These are phyloP conservation scores for Chaetodon auriga DNA, from an alignment of 2,113 vertebrate species.

Conservation along the genomic window DNA sequence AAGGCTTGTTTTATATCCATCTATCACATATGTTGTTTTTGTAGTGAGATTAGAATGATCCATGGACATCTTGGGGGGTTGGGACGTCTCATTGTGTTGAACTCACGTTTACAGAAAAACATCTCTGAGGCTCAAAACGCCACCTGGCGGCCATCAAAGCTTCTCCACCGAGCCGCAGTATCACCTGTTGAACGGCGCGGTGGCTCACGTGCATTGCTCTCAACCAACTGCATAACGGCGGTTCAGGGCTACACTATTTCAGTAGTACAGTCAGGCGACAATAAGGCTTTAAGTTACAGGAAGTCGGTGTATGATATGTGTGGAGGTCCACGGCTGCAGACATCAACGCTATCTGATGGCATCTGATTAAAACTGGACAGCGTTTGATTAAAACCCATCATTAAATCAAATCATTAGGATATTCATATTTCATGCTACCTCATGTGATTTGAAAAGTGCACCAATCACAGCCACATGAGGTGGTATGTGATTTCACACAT, in stretches of 20 bases:
- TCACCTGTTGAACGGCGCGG: slow-evolving; percentile 70
- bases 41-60: slow-evolving; percentile 23
- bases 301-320: neutral
- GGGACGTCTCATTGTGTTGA: slow-evolving; percentile 49
- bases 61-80: slow-evolving; percentile 8
- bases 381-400: neutral
- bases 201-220: neutral
- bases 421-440: neutral
- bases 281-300: neutral
- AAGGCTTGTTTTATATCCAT: neutral
- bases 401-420: neutral
- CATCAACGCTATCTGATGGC: neutral
- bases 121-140: slow-evolving; percentile 61
- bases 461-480: neutral
- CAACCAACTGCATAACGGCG: neutral
- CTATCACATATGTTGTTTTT: neutral
- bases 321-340: neutral
- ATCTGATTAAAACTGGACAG: neutral
- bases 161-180: neutral
- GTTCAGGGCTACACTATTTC: too few species aligned
- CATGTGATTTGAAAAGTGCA: neutral
- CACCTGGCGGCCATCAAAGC: slow-evolving; percentile 45
- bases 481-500: neutral
- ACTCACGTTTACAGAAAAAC: slow-evolving; percentile 33
- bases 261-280: fast-evolving